Evolutionary conservation across 2,113 vertebrate species (phyloP).

Genomic region (Tor tambroides): DNA sequence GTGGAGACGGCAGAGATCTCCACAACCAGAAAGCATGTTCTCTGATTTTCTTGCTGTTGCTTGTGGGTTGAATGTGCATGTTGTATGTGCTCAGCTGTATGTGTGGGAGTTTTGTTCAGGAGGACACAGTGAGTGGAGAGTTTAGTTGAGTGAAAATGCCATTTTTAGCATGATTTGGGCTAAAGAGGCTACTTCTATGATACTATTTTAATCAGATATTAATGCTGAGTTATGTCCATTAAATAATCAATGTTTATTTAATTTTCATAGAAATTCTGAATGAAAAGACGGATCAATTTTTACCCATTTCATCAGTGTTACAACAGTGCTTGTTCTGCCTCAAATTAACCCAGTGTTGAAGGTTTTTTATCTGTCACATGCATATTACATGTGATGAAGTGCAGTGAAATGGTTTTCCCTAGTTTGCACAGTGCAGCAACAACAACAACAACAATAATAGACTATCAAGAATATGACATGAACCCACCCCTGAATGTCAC

Average conservation of each 20-base stretch:
- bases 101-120: not conserved
- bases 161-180: not conserved
- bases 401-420: no score
- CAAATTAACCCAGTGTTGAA: no score
- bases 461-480: no score
- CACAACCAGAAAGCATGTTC: conserved; percentile 16
- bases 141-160: not conserved
- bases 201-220: not conserved
- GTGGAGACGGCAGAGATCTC: not conserved
- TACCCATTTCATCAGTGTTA: not conserved
- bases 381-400: no score
- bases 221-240: not conserved
- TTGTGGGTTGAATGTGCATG: not conserved
- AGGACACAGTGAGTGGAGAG: not conserved
- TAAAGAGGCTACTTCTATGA: not conserved
- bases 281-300: not conserved
- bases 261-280: not conserved
- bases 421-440: no score
- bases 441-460: no score
- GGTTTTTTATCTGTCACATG: no score
- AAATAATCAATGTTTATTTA: not conserved
- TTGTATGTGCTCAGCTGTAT: not conserved
- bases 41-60: conserved; percentile 6
- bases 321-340: not conserved
- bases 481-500: no score